Evolutionary conservation across 37 sponge, comb jelly and placozoan species (phyloP).

Genomic region (Amphimedon queenslandica): DNA sequence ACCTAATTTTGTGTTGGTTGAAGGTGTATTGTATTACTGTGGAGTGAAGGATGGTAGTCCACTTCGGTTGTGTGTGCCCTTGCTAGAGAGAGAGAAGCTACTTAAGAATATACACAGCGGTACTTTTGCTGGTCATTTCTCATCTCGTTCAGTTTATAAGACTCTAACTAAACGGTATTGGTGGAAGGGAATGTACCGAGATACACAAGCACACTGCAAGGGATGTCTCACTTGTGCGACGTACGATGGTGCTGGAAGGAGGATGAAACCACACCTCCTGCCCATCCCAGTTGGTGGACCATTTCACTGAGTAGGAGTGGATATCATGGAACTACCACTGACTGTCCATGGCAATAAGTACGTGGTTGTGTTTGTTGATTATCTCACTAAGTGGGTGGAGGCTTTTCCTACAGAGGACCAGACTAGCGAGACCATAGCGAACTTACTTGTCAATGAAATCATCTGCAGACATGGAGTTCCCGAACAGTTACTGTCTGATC

Average conservation of each 20-base stretch:
- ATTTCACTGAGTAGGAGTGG: no score
- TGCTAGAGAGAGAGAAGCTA: slow-evolving; percentile 10
- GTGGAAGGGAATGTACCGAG: slow-evolving; percentile 47
- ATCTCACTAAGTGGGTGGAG: no score
- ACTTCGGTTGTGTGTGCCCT: background rate
- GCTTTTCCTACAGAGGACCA: no score
- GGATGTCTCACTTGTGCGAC: slow-evolving; percentile 37
- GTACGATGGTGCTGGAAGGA: slow-evolving; percentile 8
- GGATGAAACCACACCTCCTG: slow-evolving; percentile 7
- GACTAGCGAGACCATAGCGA: no score
- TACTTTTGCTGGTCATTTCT: slow-evolving; percentile 18
- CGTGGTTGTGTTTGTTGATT: no score
- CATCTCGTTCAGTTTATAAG: slow-evolving; percentile 1
- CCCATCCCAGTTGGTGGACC: slow-evolving; percentile 53
- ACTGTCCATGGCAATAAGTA: no score
- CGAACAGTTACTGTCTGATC: no score
- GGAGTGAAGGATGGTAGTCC: slow-evolving; percentile 15
- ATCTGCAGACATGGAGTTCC: no score
- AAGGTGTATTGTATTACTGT: background rate
- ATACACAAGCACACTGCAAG: slow-evolving; percentile 16
- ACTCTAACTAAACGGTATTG: slow-evolving; percentile 26
- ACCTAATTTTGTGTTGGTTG: background rate
- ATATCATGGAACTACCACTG: no score
- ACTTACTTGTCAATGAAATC: no score
- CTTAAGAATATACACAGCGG: slow-evolving; percentile 11